Conservation (phyloP, 2,888 invertebrate genomes). For the Cephus spinipes region DNA sequence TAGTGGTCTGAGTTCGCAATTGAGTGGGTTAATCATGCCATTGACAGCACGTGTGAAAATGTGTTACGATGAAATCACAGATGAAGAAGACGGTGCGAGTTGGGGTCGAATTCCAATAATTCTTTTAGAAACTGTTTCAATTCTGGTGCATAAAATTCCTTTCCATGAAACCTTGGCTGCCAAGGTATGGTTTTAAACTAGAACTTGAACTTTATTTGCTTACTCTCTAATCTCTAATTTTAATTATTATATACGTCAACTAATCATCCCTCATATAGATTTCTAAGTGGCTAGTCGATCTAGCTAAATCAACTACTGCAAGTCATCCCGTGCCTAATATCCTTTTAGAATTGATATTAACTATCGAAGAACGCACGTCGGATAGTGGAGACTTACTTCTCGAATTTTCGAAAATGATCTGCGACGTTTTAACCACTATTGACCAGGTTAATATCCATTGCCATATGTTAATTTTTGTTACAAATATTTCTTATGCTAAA, state of each 20-base stretch:
- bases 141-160: conserved; percentile 47
- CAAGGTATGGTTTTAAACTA: neutral
- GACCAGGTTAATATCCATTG: conserved; percentile 58
- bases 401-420: conserved; percentile 65
- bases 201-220: neutral
- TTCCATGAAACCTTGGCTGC: conserved; percentile 32
- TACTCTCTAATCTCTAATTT: neutral
- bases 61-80: conserved; percentile 32
- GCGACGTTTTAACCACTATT: conserved; percentile 64
- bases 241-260: neutral
- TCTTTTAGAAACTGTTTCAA: conserved; percentile 52
- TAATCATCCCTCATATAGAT: conserved; percentile 27
- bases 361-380: conserved; percentile 49
- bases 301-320: conserved; percentile 30
- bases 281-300: conserved; percentile 43
- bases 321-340: conserved; percentile 36
- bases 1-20: conserved; percentile 35
- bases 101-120: conserved; percentile 42
- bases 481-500: conserved; percentile 1
- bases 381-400: conserved; percentile 57
- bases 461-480: neutral
- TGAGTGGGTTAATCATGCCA: conserved; percentile 42
- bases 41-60: conserved; percentile 41
- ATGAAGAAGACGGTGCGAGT: conserved; percentile 35
- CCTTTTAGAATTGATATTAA: conserved; percentile 49